Conservation (phyloP, 2,888 invertebrate genomes). For the Tetramorium bicarinatum region DNA sequence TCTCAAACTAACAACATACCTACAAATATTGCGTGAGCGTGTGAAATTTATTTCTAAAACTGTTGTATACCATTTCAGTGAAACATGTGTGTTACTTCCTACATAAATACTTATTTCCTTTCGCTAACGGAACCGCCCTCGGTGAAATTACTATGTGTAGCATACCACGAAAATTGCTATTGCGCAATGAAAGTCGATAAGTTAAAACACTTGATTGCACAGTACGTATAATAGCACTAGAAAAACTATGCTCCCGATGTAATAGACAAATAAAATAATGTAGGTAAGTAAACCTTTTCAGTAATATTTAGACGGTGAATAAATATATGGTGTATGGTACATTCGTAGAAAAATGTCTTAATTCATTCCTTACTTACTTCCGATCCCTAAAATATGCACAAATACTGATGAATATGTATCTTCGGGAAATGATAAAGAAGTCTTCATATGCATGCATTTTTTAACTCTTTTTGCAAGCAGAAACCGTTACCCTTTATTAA, state of each 20-base stretch:
- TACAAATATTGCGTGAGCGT: neutral
- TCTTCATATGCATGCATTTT: neutral
- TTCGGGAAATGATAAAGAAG: neutral
- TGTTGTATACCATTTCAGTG: neutral
- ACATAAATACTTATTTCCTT: neutral
- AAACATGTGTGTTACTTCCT: slow-evolving; percentile 4
- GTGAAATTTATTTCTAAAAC: neutral
- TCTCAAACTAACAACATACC: neutral
- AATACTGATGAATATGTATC: neutral
- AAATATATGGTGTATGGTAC: neutral
- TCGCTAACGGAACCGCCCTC: no score
- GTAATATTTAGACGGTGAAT: neutral
- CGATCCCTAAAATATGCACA: neutral
- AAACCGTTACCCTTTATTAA: neutral
- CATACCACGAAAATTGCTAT: neutral
- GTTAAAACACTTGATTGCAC: neutral
- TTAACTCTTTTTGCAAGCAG: neutral
- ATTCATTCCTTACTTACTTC: neutral
- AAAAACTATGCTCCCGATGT: neutral
- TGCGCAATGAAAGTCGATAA: neutral
- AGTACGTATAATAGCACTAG: neutral
- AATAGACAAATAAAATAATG: slow-evolving; percentile 2
- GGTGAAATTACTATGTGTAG: neutral
- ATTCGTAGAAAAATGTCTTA: no score
- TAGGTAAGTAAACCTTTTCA: neutral